Base-by-base conservation (phyloP, 2,888 invertebrate genomes). In the Gnatocerus cornutus region DNA sequence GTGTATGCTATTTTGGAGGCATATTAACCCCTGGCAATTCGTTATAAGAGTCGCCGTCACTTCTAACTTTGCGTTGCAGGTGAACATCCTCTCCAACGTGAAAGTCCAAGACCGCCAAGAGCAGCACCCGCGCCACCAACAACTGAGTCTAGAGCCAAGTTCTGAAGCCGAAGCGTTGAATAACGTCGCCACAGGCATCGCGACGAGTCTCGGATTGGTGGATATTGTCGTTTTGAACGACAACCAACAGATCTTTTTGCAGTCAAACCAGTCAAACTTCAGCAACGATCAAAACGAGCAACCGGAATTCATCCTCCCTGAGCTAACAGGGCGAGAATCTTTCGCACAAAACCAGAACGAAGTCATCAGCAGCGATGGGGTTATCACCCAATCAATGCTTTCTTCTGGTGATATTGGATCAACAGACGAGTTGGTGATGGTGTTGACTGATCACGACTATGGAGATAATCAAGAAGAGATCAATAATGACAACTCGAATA, bases 361-460 rank as follows among this genome's bases (percentile, higher is more conserved):
- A 30, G 74, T 76, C 27, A 73, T 75, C 13, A 73, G 77, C 6
- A 74, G 78, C 16, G 74, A 77, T 55, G 76, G 77, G 6, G 80
- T 80, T 6, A 78, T 81, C 52, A 79, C 80, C 3, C 82, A 82
- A 72, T 74, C 79, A n/a, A 76, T 80, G 68, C 62, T 80, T 46
- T 76, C 76, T 53, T 77, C 86, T 69, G 84, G 87, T 52, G 83
- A 89, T 70, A 85, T 88, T 53, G 86, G 82, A 61, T 83, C 88
- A n/a, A 87, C 88, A 50, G 84, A 88, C 72, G 89, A 88, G 84
- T 84, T 90, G 52, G 89, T 90, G 79, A 89, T 90, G 89, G 89
- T 90, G 58, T 84, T 90, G 48, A 89, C 87, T 72, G 88, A 90
- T 74, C 86, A 88, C 72, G 89, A 87, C 79, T 88, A 88, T 67